Base-by-base conservation (phyloP, 2,888 invertebrate species). In the Acronicta aceris region DNA sequence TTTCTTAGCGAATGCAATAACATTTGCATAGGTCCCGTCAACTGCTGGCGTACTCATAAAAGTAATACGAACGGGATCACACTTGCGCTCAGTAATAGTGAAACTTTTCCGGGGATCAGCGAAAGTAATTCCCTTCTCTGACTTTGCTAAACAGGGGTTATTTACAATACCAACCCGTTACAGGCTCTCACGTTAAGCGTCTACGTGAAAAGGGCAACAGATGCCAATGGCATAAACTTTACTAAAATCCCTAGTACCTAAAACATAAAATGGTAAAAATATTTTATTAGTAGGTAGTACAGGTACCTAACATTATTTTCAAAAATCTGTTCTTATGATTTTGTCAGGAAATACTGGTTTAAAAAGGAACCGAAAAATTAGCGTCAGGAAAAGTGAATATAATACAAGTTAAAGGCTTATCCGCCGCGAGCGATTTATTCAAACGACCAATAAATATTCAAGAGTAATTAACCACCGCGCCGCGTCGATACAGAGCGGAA, bases 381-480 rank as follows among this genome's bases (percentile, higher is more conserved):
- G 76, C 79, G 75, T 81, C 76, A 73, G 81, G 77, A 87, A 89
- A 89, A 89, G 89, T 86, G 86, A 86, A 88, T 86, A 88, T 89
- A 87, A 90, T 86, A 86, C 87, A 89, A 89, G 90, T 87, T 88
- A 89, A 88, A 88, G 89, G 90, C 88, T 90, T 89, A 90, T 87
- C 83, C 86, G 85, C 89, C 85, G 85, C 85, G 77, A 80, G 89
- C 91, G 90, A 91, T 92, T 92, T 93, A 92, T 92, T 92, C 92
- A 92, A 93, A 93, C 91, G 92, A 92, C 91, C 92, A 91, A 93
- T 93, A 93, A 93, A 93, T 93, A 93, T 93, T 92, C 93, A 93
- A 88, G 86, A 93, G 92, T 92, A 93, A 93, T 93, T 92, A 93
- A 90, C 91, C 89, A 81, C 84, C 83, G 84, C 85, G 82, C 84